Base-by-base conservation (phyloP, 1,140 invertebrate species). In the Pseudomyrmex gracilis region DNA sequence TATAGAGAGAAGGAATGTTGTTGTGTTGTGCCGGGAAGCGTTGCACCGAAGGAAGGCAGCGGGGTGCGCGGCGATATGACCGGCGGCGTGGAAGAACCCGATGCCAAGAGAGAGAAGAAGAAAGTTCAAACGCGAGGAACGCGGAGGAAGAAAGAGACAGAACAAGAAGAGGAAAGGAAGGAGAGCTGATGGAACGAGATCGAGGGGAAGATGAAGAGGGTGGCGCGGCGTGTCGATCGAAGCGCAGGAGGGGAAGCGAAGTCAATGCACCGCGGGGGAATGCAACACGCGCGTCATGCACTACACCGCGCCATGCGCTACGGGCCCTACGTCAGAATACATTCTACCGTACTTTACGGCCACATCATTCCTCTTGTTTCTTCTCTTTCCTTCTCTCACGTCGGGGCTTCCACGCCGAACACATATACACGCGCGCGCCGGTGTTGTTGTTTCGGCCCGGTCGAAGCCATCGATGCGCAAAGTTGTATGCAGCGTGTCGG, bases 231-330 rank as follows among this genome's bases (percentile, higher is more conserved):
- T 49, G 84, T 51, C 53, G 83, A 76, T 51, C 58, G 68, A 63
- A 78, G 70, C 68, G 77, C 74, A 85, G 84, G 88, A 89, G 90
- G 87, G 89, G 88, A 87, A 85, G 85, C 85, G 87, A 91, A 94
- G 93, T 93, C 92, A 93, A 93, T 93, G 93, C 91, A 93, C 93
- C 91, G 88, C 91, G 87, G 89, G 92, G 90, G 93, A 93, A 93
- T 93, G 92, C 92, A 93, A 92, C 87, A 88, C 84, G 83, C 85
- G 84, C 83, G 90, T 91, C 83, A 89, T 82, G 86, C 86, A 34
- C 34, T 34, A 34, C 34, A 90, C 91, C 85, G 89, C 86, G 86
- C 90, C 90, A 84, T 78, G 86, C 90, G 87, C 91, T 91, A 92
- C 92, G 87, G 85, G 82, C 76, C 76, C 90, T 88, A 90, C 90